Evolutionary conservation across 2,113 vertebrate species (phyloP), one percentile per base, ranked within the genome.

Genomic region (Hippoglossus stenolepis): DNA sequence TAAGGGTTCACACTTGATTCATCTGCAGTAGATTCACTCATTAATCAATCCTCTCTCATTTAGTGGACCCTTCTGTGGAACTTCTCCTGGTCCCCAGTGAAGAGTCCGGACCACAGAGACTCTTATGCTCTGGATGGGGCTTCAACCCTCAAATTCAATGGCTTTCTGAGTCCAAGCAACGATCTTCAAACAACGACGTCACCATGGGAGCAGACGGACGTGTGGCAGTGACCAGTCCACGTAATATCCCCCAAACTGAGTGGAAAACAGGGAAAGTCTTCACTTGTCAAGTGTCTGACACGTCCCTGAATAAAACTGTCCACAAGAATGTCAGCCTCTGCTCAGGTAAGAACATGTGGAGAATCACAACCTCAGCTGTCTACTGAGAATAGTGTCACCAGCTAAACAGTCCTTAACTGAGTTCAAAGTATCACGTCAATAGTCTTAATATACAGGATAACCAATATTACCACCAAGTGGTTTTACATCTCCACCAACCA

Each of bases 61-160:
- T 67, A 94, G 93, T 10, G 67, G 40, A 86, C 1, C 80, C 90
- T 64, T 83, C 91, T 40, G 31, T 91, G 60, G 83, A 92, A 15
- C 76, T 94, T 51, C 43, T 80, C 59, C 47, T 85, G 70, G 65
- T 60, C 21, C 66, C 83, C 15, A 75, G 76, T 72, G 18, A 76
- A 21, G 56, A 38, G 31, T 77, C 79, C 35, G 65, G 20, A 40
- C 0, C 51, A 6, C 77, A 92, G 43, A 91, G n/a, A 60, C 81
- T 94, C 5, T 10, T 76, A 0, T 95, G 93, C 49, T 73, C 75
- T 59, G 93, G 51, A 40, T 21, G 51, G 57, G 91, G 93, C 45
- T 80, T 93, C 56, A 65, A 92, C 61, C 94, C 91, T 54, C 58
- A 90, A 49, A 88, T 95, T 20, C 79, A 23, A 17, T 95, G 93